A percentile compares a stretch with the other conserved stretches of the same genome.
phyloP scores from a whole-genome alignment of 1,140 invertebrate species.

The Holotrichia oblita region DNA sequence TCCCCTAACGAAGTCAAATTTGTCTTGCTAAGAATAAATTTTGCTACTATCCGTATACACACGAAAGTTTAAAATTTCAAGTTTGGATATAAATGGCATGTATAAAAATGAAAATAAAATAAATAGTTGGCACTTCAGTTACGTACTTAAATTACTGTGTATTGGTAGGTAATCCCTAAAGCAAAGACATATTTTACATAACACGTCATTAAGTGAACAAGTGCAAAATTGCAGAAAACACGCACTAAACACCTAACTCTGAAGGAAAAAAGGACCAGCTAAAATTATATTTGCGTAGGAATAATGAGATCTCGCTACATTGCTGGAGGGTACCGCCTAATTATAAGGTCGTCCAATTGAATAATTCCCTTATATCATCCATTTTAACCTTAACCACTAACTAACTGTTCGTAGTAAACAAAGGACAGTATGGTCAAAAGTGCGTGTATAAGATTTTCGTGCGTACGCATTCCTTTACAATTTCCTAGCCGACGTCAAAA shows the following conservation, averaged over 20 bases:
- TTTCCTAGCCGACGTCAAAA: slow-evolving; percentile 30
- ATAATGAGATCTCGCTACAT: background rate
- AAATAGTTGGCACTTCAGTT: background rate
- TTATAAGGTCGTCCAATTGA: slow-evolving; percentile 43
- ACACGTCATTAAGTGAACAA: background rate
- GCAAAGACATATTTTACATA: slow-evolving; percentile 3
- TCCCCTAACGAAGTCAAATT: background rate
- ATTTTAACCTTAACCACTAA: slow-evolving; percentile 22
- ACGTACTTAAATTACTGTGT: slow-evolving; percentile 1
- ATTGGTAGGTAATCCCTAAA: background rate
- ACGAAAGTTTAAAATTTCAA: background rate
- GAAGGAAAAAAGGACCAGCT: background rate
- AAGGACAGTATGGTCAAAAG: slow-evolving; percentile 31
- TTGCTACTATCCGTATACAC: background rate
- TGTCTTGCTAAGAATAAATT: background rate
- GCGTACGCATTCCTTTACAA: slow-evolving; percentile 13
- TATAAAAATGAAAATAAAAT: background rate
- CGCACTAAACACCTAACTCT: background rate
- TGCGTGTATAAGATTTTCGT: slow-evolving; percentile 28
- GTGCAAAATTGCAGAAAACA: slow-evolving; percentile 18
- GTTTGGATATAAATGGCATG: background rate
- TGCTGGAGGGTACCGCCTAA: slow-evolving; percentile 37
- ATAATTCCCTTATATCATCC: slow-evolving; percentile 27
- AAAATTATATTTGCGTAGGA: slow-evolving; percentile 22
- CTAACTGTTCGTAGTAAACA: slow-evolving; percentile 42